Evolutionary conservation across 2,888 invertebrate genomes (phyloP).

Genomic region (Gymnosoma rotundatum): DNA sequence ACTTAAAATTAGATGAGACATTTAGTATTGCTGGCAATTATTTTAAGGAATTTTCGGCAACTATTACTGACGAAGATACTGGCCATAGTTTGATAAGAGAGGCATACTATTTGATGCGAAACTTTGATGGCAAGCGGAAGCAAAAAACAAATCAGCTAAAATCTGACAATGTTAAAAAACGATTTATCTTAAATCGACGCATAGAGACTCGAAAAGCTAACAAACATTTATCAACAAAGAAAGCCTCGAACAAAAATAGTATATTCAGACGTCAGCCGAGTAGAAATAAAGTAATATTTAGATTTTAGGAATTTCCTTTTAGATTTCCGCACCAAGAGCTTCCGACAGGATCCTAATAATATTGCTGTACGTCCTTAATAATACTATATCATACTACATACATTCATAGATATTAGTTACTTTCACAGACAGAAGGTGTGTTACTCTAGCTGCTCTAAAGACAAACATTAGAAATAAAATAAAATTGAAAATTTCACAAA

Average conservation of each 20-base stretch:
- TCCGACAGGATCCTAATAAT: no score
- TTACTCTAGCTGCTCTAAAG: no score
- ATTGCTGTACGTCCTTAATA: no score
- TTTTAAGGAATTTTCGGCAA: conserved; percentile 79
- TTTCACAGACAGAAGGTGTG: no score
- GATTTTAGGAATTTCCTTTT: no score
- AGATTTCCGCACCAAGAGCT: no score
- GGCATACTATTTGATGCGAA: neutral
- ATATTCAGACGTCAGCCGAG: neutral
- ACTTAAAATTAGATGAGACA: conserved; percentile 79
- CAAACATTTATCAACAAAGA: neutral
- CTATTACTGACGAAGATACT: conserved; percentile 76
- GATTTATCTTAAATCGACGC: no score
- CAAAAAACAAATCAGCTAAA: neutral
- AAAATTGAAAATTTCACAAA: no score
- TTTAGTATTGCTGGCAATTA: conserved; percentile 79
- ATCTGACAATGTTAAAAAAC: neutral
- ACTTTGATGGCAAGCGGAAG: neutral
- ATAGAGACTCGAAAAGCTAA: neutral
- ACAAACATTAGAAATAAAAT: no score
- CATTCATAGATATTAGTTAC: no score
- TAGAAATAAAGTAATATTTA: neutral
- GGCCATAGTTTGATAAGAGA: conserved; percentile 66
- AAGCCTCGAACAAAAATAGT: neutral
- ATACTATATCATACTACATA: no score